Evolutionary conservation across 37 sponge, comb jelly and placozoan genomes (phyloP).

Genomic region (Petrosia ficiformis): DNA sequence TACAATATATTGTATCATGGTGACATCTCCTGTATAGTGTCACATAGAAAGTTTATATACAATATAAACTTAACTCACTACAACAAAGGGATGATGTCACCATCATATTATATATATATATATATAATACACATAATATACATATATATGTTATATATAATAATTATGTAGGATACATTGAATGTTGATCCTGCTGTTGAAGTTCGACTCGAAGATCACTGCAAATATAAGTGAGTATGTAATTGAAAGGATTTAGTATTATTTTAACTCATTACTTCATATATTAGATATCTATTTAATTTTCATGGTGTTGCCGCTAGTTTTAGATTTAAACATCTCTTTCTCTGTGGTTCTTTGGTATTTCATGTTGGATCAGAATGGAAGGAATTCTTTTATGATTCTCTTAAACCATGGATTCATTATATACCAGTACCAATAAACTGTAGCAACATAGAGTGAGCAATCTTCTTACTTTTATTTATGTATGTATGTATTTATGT

Average conservation of each 20-base stretch:
- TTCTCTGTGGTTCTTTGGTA: slow-evolving; percentile 84
- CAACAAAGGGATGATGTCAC: no score
- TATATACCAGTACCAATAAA: slow-evolving; percentile 71
- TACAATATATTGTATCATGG: no score
- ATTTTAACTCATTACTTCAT: neutral
- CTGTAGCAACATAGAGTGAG: slow-evolving; percentile 54
- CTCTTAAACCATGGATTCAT: slow-evolving; percentile 83
- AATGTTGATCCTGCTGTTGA: slow-evolving; percentile 59
- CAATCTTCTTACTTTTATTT: no score
- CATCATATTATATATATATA: no score
- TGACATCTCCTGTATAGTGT: no score
- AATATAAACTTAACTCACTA: neutral
- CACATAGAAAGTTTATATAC: neutral
- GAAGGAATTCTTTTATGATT: slow-evolving; percentile 87
- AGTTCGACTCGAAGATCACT: slow-evolving; percentile 80
- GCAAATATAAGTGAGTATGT: slow-evolving; percentile 74
- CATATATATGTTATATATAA: no score
- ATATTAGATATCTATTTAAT: slow-evolving; percentile 79
- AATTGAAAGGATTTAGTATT: neutral
- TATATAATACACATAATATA: no score
- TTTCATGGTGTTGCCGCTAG: slow-evolving; percentile 95
- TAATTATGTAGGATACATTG: slow-evolving; percentile 70
- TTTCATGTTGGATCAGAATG: slow-evolving; percentile 89
- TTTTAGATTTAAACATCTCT: slow-evolving; percentile 81
- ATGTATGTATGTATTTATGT: no score